Evolutionary conservation across 1,140 invertebrate species (phyloP).

Genomic region (Archegozetes longisetosus): DNA sequence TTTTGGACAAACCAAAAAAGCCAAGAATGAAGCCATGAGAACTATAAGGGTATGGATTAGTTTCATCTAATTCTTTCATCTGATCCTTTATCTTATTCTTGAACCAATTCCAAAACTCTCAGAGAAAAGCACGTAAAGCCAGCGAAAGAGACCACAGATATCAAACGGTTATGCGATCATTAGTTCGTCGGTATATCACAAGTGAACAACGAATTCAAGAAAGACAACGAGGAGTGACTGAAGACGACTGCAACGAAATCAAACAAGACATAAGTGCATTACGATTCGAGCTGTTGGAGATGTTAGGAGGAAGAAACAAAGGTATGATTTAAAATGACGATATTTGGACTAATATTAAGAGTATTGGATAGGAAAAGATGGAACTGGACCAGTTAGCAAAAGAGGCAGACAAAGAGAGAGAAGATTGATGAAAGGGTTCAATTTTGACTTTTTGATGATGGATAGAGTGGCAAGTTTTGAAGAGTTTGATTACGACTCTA

Average conservation of each 20-base stretch:
- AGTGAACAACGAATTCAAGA: conserved; percentile 85
- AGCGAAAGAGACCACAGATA: conserved; percentile 74
- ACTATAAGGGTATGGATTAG: conserved; percentile 58
- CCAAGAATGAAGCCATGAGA: conserved; percentile 74
- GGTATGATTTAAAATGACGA: background rate
- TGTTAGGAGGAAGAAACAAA: conserved; percentile 38
- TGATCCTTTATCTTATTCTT: conserved; percentile 18
- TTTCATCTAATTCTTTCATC: conserved; percentile 22
- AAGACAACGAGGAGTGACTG: conserved; percentile 77
- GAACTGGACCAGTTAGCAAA: conserved; percentile 51
- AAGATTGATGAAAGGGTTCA: conserved; percentile 83
- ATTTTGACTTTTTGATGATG: conserved; percentile 30
- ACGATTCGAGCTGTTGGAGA: conserved; percentile 85
- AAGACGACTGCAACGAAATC: conserved; percentile 97
- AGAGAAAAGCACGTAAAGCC: conserved; percentile 74
- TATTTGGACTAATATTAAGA: background rate
- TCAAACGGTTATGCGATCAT: conserved; percentile 84
- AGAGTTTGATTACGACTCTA: conserved; percentile 6
- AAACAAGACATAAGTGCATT: conserved; percentile 94
- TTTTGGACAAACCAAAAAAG: conserved; percentile 61
- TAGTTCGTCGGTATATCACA: conserved; percentile 87
- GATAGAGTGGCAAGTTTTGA: conserved; percentile 14
- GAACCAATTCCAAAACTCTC: conserved; percentile 19
- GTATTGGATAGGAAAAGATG: background rate
- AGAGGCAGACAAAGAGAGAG: conserved; percentile 83